These are phyloP conservation scores for Apodemia zela DNA, from an alignment of 2,888 invertebrate genomes.

Conservation along the genomic window DNA sequence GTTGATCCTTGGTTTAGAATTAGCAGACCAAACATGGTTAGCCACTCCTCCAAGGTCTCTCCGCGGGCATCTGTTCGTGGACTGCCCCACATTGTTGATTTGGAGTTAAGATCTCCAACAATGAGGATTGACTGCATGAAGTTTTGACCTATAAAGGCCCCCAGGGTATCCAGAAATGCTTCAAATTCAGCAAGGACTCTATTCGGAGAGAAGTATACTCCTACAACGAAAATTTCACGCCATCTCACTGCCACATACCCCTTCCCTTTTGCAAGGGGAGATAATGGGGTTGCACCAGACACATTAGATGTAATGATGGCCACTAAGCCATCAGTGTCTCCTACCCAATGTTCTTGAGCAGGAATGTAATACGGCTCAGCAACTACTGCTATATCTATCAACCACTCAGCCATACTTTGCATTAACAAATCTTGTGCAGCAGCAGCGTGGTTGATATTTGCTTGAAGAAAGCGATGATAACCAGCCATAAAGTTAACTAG, in stretches of 20 bases:
- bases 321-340: background rate
- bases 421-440: background rate
- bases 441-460: background rate
- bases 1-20: conserved; percentile 28
- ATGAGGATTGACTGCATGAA: background rate
- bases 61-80: conserved; percentile 25
- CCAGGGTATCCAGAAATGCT: background rate
- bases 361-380: background rate
- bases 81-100: conserved; percentile 25
- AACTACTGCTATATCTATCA: background rate
- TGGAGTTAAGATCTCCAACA: background rate
- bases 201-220: background rate
- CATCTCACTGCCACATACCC: background rate
- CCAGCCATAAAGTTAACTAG: background rate
- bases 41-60: conserved; percentile 26
- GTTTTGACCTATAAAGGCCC: background rate
- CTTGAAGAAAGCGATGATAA: background rate
- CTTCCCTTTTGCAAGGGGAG: background rate
- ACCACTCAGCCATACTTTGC: conserved; percentile 4
- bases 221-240: background rate
- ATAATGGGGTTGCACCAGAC: background rate
- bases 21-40: conserved; percentile 18
- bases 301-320: background rate
- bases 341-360: background rate
- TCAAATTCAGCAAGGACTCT: background rate